phyloP scores from a whole-genome alignment of 2,888 invertebrate species.

The Cheilosia vulpina region DNA sequence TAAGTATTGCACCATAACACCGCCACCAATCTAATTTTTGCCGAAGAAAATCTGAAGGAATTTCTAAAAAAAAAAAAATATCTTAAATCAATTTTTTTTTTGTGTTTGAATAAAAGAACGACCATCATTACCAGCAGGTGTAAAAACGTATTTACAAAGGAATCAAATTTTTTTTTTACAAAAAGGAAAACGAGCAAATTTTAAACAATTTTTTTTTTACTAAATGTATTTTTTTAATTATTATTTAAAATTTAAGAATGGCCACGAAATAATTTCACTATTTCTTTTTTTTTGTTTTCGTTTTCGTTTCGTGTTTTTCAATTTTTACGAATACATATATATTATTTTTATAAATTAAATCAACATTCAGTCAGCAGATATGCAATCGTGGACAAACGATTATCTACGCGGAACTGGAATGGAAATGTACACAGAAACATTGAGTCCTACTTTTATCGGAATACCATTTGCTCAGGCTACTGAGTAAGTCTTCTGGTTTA shows the following conservation, averaged over 20 bases:
- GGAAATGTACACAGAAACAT: conserved; percentile 99
- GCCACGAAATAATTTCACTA: conserved; percentile 50
- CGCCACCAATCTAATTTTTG: neutral
- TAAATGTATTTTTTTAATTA: neutral
- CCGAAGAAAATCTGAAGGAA: conserved; percentile 26
- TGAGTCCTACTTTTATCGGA: conserved; percentile 98
- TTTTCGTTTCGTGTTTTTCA: conserved; percentile 74
- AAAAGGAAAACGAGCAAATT: conserved; percentile 48
- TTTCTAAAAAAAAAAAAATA: conserved; percentile 23
- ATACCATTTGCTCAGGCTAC: conserved; percentile 99
- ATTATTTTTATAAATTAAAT: conserved; percentile 61
- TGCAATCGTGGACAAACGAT: conserved; percentile 99
- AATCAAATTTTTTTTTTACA: conserved; percentile 1
- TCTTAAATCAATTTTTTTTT: conserved; percentile 7
- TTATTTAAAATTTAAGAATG: conserved; percentile 47
- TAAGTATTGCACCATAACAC: conserved; percentile 85
- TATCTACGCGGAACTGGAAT: conserved; percentile 99
- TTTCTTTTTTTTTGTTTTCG: conserved; percentile 13
- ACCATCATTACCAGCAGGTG: conserved; percentile 45
- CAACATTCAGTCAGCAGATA: conserved; percentile 91
- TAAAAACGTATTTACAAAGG: conserved; percentile 26
- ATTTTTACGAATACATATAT: conserved; percentile 76
- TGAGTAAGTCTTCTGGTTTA: conserved; percentile 92
- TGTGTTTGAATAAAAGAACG: conserved; percentile 19
- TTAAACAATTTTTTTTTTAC: conserved; percentile 4